Evolutionary conservation across 1,140 invertebrate genomes (phyloP), one percentile per base, ranked within the genome.

Genomic region (Hirudo medicinalis): DNA sequence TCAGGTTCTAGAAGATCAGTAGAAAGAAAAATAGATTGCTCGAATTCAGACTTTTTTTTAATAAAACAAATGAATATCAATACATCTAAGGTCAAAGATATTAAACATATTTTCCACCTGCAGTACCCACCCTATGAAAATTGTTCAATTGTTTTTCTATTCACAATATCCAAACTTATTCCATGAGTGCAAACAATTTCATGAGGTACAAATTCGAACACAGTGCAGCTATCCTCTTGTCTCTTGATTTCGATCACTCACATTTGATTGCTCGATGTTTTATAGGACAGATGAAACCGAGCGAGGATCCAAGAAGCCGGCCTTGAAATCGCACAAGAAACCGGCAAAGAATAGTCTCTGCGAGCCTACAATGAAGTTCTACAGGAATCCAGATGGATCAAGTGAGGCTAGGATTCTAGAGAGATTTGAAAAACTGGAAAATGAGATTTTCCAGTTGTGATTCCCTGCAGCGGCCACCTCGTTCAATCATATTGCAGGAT

Each of bases 371-470:
- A 63, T 63, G 57, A 63, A 22, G 29, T 63, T 63, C 29, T 32
- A 63, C 29, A 63, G 29, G 19, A 25, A 22, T 25, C 22, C 29
- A 22, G 29, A 22, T 15, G 22, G 22, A 4, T 63, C 57, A 11
- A 63, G 29, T 6, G 57, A 63, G 22, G 57, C 22, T 13, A 63
- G 17, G 57, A 22, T 63, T 25, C 57, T 25, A 11, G 57, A 63
- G 20, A 63, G 15, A 63, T 63, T 63, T 63, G 57, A 63, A n/a
- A 25, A 25, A 63, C 57, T 63, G 22, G 57, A 63, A 11, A 63
- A 63, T 22, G 57, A 63, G 57, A 63, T 63, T 25, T 63, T 25
- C 15, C 57, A 63, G 29, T 63, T 63, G 57, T 63, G 57, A 63
- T 49, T 17, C 43, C 13, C 15, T 13, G 3, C 1, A 15, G 19